These are phyloP conservation scores for Clarias gariepinus DNA, from an alignment of 2,113 vertebrate genomes.

Conservation along the genomic window DNA sequence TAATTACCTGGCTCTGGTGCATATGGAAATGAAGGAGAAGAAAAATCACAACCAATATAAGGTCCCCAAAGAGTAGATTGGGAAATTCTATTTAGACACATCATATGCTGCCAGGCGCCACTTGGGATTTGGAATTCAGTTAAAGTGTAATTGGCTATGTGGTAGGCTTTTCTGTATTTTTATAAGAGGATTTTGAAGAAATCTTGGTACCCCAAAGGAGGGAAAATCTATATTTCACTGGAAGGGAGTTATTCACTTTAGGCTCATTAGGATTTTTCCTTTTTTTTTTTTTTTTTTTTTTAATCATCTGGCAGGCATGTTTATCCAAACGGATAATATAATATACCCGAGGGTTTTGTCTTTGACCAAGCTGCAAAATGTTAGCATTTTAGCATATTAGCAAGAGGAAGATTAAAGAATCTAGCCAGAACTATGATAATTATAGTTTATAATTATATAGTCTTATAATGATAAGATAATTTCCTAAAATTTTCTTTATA, in stretches of 20 bases:
- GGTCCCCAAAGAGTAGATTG: background rate
- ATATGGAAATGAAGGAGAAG: background rate
- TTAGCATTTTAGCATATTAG: too few relatives aligned
- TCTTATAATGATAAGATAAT: too few relatives aligned
- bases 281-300: background rate
- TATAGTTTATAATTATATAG: too few relatives aligned
- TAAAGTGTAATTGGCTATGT: slow-evolving; percentile 7
- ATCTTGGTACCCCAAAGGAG: background rate
- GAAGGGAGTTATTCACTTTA: slow-evolving; percentile 2
- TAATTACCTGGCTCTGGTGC: background rate
- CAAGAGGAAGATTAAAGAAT: too few relatives aligned
- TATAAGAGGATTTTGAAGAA: background rate
- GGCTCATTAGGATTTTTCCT: background rate
- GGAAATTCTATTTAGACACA: background rate
- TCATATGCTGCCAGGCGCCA: background rate
- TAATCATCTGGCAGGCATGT: background rate
- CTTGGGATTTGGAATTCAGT: slow-evolving; percentile 12
- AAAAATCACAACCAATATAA: background rate
- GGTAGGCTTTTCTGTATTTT: slow-evolving; percentile 1
- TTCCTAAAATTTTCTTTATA: too few relatives aligned
- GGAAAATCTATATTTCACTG: background rate
- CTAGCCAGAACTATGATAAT: too few relatives aligned
- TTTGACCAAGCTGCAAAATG: background rate
- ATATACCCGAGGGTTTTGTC: background rate
- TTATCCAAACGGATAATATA: background rate